These are phyloP conservation scores for Dendrolimus pini DNA, from an alignment of 2,888 invertebrate genomes.

Conservation along the genomic window DNA sequence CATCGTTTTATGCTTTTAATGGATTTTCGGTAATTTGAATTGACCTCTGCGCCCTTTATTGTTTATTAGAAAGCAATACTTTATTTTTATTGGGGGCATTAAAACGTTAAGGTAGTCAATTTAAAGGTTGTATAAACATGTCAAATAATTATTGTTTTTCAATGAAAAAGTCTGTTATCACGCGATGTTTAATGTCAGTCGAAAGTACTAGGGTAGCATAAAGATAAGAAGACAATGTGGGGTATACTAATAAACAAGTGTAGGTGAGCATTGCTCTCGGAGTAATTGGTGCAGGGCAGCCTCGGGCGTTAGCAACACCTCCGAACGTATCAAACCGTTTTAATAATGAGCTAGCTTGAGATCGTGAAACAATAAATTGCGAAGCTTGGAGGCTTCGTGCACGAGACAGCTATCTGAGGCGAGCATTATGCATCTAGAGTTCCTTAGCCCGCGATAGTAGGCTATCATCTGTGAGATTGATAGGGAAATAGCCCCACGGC, in stretches of 20 bases:
- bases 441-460: conserved; percentile 51
- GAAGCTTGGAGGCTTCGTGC: conserved; percentile 75
- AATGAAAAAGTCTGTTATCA: conserved; percentile 3
- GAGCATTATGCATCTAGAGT: conserved; percentile 72
- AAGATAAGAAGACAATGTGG: conserved; percentile 10
- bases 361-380: conserved; percentile 78
- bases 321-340: conserved; percentile 74
- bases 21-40: conserved; percentile 58
- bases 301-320: conserved; percentile 72
- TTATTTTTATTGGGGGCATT: conserved; percentile 23
- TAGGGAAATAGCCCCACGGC: conserved; percentile 71
- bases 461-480: conserved; percentile 74
- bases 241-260: conserved; percentile 7
- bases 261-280: conserved; percentile 15
- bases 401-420: conserved; percentile 70
- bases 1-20: conserved; percentile 62
- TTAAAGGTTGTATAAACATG: conserved; percentile 4
- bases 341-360: conserved; percentile 73
- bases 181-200: conserved; percentile 5
- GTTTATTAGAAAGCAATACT: conserved; percentile 51
- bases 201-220: conserved; percentile 24
- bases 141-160: not conserved
- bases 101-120: conserved; percentile 9
- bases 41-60: conserved; percentile 41
- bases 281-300: conserved; percentile 68